Percentiles rank a stretch among this genome's conserved stretches.
phyloP scores from a whole-genome alignment of 2,113 vertebrate genomes.

The Phyllostomus discolor region DNA sequence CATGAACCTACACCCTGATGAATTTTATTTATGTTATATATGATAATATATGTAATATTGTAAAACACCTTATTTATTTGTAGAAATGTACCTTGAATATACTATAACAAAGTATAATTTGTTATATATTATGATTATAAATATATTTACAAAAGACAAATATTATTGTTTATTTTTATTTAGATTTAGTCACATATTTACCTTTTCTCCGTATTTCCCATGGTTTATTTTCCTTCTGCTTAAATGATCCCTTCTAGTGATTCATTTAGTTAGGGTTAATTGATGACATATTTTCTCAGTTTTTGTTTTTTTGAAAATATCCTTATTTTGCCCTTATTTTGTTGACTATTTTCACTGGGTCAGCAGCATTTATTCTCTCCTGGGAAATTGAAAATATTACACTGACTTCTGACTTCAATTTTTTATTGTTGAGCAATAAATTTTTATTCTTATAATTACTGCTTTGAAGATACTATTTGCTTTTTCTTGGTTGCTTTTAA shows the following conservation, averaged over 20 bases:
- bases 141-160: not conserved
- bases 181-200: not conserved
- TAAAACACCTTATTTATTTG: not conserved
- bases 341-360: not conserved
- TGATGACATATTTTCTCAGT: not conserved
- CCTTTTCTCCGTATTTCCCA: not conserved
- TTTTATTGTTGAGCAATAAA: not conserved
- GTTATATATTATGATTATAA: not conserved
- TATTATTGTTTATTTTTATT: not conserved
- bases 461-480: not conserved
- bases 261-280: not conserved
- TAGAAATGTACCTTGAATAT: not conserved
- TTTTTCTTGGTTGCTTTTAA: not conserved
- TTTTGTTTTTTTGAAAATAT: not conserved
- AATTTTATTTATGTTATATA: not conserved
- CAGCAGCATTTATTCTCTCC: not conserved
- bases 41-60: not conserved
- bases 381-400: not conserved
- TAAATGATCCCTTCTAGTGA: not conserved
- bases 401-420: not conserved
- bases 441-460: not conserved
- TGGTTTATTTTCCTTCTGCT: not conserved
- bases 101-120: not conserved
- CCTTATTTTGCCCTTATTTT: not conserved
- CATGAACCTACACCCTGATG: not conserved